phyloP scores from a whole-genome alignment of 2,113 vertebrate genomes.

The Labeo catla region DNA sequence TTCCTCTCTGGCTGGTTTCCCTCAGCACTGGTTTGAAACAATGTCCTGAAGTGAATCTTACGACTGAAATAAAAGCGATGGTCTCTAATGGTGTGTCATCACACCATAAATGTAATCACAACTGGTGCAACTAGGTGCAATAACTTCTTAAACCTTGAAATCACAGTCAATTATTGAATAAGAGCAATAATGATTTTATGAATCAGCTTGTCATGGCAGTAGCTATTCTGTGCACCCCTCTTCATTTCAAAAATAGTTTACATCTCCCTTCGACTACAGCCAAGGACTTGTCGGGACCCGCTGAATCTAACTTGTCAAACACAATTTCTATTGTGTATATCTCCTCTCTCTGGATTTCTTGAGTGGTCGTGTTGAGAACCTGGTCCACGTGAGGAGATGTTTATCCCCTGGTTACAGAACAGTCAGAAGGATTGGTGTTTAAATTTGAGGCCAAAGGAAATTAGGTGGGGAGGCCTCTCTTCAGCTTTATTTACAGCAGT shows the following conservation, averaged over 20 bases:
- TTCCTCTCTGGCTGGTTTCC: neutral
- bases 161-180: neutral
- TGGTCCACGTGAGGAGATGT: constrained; percentile 44
- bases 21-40: neutral
- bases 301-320: constrained; percentile 52
- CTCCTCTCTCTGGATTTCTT: constrained; percentile 1
- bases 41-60: neutral
- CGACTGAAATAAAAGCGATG: neutral
- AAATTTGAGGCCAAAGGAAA: constrained; percentile 45
- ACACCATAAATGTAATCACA: neutral
- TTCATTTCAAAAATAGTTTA: constrained; percentile 2
- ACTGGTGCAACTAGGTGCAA: constrained; percentile 20
- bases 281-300: constrained; percentile 37
- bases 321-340: constrained; percentile 50
- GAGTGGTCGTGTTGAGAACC: constrained; percentile 30
- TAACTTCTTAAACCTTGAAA: constrained; percentile 21
- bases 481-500: constrained; percentile 55
- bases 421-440: constrained; percentile 45
- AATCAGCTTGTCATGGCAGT: constrained; percentile 1
- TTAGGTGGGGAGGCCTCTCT: constrained; percentile 36
- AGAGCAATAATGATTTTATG: neutral
- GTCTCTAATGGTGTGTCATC: neutral
- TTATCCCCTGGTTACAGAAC: constrained; percentile 33
- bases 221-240: neutral
- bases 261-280: neutral